phyloP scores from a whole-genome alignment of 2,113 vertebrate genomes.

The Cephalophus harveyi region DNA sequence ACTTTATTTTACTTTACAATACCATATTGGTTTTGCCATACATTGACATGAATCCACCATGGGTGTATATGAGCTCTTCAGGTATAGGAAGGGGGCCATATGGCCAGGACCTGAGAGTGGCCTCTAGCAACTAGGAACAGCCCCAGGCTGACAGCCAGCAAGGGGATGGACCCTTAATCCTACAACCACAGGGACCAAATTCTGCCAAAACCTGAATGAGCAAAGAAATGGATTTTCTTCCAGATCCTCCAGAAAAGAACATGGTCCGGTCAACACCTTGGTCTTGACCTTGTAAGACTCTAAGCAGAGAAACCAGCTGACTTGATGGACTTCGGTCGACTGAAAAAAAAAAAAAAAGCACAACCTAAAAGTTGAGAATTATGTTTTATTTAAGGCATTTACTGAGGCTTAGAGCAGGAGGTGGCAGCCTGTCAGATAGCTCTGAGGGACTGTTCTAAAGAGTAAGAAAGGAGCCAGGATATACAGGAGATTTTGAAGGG shows the following conservation, averaged over 20 bases:
- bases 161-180: background rate
- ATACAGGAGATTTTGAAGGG: background rate
- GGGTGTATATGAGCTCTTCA: background rate
- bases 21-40: too few species aligned
- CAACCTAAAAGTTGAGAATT: background rate
- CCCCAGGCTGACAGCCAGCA: background rate
- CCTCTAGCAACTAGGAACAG: background rate
- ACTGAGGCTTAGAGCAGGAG: background rate
- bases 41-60: too few species aligned
- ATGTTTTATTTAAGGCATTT: background rate
- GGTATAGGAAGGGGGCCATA: background rate
- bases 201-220: background rate
- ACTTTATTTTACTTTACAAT: too few species aligned
- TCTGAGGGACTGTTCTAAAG: background rate
- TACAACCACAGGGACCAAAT: background rate
- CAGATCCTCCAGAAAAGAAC: background rate
- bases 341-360: background rate
- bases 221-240: background rate
- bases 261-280: background rate
- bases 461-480: background rate
- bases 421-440: background rate
- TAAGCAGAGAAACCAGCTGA: background rate
- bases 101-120: background rate
- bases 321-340: background rate
- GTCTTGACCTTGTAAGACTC: background rate